phyloP scores from a whole-genome alignment of 2,888 invertebrate genomes.

The Gastrophysa polygoni region DNA sequence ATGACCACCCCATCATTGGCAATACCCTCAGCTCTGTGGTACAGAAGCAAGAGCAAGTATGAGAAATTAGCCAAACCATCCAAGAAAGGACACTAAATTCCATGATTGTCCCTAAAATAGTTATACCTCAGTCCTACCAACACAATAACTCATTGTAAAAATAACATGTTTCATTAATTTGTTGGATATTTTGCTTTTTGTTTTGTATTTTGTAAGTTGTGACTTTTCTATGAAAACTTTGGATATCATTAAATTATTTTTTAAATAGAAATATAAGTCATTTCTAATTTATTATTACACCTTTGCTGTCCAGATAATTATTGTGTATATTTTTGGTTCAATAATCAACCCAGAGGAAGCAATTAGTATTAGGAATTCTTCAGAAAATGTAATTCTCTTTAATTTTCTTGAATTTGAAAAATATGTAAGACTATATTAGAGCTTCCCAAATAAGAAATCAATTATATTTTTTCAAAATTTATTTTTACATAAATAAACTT shows the following conservation, averaged over 20 bases:
- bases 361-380: too few relatives aligned
- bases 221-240: constrained; percentile 10
- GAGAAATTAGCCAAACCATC: constrained; percentile 75
- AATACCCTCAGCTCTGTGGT: constrained; percentile 95
- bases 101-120: background rate
- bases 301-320: too few relatives aligned
- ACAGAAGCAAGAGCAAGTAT: constrained; percentile 92
- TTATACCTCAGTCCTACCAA: background rate
- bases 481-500: background rate
- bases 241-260: constrained; percentile 15
- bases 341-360: too few relatives aligned
- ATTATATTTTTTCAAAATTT: background rate
- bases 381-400: too few relatives aligned
- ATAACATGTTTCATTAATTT: constrained; percentile 10
- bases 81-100: constrained; percentile 62
- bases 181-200: constrained; percentile 4
- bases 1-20: constrained; percentile 95
- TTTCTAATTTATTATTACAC: too few relatives aligned
- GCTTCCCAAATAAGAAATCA: background rate
- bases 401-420: too few relatives aligned
- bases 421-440: too few relatives aligned
- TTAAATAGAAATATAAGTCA: too few relatives aligned
- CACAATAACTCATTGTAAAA: constrained; percentile 16
- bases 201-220: constrained; percentile 10
- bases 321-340: too few relatives aligned